Conservation (phyloP, 1,140 invertebrate species). For the Camponotus pennsylvanicus region DNA sequence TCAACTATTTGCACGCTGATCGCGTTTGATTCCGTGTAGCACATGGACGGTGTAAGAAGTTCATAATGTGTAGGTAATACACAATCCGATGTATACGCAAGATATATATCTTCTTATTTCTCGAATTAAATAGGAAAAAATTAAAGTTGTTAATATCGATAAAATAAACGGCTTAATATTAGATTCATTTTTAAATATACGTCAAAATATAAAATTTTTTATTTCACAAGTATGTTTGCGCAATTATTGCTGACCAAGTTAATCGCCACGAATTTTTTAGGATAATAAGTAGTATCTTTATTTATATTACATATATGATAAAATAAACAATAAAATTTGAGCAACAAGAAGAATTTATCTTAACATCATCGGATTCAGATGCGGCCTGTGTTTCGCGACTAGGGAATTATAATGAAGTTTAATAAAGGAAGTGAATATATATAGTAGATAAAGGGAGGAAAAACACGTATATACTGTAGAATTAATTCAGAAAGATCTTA, state of each 20-base stretch:
- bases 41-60: slow-evolving; percentile 41
- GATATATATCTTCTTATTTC: slow-evolving; percentile 48
- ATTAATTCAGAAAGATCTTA: slow-evolving; percentile 74
- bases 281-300: not conserved
- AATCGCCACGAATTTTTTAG: not conserved
- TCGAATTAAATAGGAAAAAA: slow-evolving; percentile 21
- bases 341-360: slow-evolving; percentile 36
- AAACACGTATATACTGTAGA: slow-evolving; percentile 71
- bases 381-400: slow-evolving; percentile 53
- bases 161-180: not conserved
- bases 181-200: not conserved
- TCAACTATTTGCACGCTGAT: slow-evolving; percentile 48
- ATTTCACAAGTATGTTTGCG: not conserved
- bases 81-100: slow-evolving; percentile 34
- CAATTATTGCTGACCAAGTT: not conserved
- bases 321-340: slow-evolving; percentile 16
- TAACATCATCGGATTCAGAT: slow-evolving; percentile 48
- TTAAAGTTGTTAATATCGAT: not conserved
- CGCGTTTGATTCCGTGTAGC: slow-evolving; percentile 55
- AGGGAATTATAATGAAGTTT: slow-evolving; percentile 52
- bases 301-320: not conserved
- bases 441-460: slow-evolving; percentile 64
- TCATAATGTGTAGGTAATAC: slow-evolving; percentile 42
- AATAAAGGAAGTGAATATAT: slow-evolving; percentile 67
- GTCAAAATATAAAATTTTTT: not conserved